These are phyloP conservation scores for Steatocranus sp. DNA, from an alignment of 2,797 vertebrate genomes.

Conservation along the genomic window DNA sequence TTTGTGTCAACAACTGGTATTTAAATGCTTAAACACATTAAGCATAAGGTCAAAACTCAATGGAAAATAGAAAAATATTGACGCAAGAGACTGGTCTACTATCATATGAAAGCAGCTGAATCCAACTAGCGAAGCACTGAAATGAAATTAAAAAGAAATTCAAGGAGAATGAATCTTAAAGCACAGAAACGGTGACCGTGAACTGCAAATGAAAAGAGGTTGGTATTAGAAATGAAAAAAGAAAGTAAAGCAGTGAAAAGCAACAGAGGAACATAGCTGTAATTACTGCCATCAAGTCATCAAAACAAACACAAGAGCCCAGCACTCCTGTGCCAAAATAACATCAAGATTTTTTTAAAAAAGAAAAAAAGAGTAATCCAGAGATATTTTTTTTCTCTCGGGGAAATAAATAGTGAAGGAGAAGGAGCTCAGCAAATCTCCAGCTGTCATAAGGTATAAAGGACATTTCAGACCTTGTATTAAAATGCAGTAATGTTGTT, in stretches of 20 bases:
- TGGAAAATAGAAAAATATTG: not conserved
- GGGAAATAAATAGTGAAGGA: not conserved
- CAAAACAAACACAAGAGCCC: not conserved
- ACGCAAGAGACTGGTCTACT: not conserved
- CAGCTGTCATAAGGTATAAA: not conserved
- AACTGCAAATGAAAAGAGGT: constrained; percentile 1
- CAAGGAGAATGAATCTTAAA: not conserved
- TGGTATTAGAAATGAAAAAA: not conserved
- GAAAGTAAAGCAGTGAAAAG: not conserved
- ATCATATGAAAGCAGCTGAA: not conserved
- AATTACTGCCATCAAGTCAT: not conserved
- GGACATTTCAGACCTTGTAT: not conserved
- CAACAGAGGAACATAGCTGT: not conserved
- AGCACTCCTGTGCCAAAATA: not conserved
- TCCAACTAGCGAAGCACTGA: not conserved
- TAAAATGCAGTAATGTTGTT: not conserved
- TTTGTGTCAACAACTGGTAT: not conserved
- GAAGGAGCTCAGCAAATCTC: not conserved
- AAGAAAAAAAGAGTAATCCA: not conserved
- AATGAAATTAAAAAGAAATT: not conserved
- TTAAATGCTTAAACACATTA: not conserved
- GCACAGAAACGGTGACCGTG: not conserved
- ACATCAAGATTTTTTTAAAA: not conserved
- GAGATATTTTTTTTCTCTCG: not conserved
- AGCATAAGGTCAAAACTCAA: not conserved